Conservation (phyloP, 2,113 vertebrate species). For the Gnathonemus longibarbis region DNA sequence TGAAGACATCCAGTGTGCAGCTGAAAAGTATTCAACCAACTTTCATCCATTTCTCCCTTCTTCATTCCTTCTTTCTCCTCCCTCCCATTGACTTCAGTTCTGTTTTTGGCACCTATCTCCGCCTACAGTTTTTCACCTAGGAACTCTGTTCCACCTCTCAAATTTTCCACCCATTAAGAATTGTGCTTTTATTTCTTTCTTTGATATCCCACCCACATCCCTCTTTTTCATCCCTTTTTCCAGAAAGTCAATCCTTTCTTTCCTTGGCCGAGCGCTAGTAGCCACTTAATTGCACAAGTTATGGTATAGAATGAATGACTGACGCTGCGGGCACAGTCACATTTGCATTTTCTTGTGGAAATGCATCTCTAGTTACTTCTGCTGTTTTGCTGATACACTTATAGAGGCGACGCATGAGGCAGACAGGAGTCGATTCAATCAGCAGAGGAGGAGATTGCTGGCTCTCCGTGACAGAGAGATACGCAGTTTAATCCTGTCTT, state of each 20-base stretch:
- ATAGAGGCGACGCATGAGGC: neutral
- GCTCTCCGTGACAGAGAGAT: neutral
- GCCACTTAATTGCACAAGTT: neutral
- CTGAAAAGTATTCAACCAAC: neutral
- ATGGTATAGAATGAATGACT: neutral
- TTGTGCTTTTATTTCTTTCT: neutral
- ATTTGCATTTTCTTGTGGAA: neutral
- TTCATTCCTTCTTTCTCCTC: neutral
- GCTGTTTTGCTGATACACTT: neutral
- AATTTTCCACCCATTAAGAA: neutral
- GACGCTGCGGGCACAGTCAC: neutral
- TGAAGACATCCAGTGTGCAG: neutral
- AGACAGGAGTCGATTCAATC: neutral
- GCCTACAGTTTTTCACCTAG: neutral
- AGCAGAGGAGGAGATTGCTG: neutral
- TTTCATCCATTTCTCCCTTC: neutral
- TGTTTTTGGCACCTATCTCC: neutral
- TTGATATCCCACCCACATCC: neutral
- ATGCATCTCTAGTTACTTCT: neutral
- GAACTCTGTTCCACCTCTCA: neutral
- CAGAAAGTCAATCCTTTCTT: neutral
- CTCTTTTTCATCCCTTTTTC: neutral
- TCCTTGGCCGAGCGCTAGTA: neutral
- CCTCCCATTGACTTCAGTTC: neutral
- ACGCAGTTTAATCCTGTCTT: neutral